Evolutionary conservation across 1,140 invertebrate genomes (phyloP), one percentile per base, ranked within the genome.

Genomic region (Aphelinus certus): DNA sequence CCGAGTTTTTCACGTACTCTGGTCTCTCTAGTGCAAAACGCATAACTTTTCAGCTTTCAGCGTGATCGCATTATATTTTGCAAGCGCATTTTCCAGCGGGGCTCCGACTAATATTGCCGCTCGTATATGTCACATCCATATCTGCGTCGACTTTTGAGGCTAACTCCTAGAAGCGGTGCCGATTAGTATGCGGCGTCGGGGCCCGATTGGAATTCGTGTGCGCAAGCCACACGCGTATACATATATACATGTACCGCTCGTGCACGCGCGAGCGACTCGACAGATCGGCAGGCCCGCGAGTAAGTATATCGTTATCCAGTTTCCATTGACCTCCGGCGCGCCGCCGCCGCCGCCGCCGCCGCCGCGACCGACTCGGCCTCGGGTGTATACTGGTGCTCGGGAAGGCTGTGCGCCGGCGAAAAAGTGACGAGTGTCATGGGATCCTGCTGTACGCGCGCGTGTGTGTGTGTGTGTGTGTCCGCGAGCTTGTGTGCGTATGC

Each of bases 251-350:
- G 62, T 60, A 65, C 47, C 43, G 43, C 26, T 42, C 66, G 47
- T 7, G 26, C 49, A 43, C 9, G 60, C 9, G 57, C 3, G 58
- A 5, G 10, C 42, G 6, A 71, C 68, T 57, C 10, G 51, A 53
- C 51, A 26, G 75, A 76, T 76, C 68, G 65, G 70, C 75, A 57
- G 10, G 61, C 68, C 26, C 46, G 58, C 43, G n/a, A 26, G 9
- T 46, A 72, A 26, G 26, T 26, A 73, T 70, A 73, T 76, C 61
- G 71, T 55, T 71, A 71, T 75, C 57, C 71, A 76, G 53, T 73
- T 79, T 73, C 51, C 53, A 78, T 7, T 72, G 75, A 73, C 79
- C 79, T 78, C 75, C 73, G 49, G 53, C 43, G 47, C 5, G 67
- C 53, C 56, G 62, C 63, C 26, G 26, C 26, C 26, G 26, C 26